Evolutionary conservation across 2,888 invertebrate genomes (phyloP).

Genomic region (Steinernema carpocapsae): DNA sequence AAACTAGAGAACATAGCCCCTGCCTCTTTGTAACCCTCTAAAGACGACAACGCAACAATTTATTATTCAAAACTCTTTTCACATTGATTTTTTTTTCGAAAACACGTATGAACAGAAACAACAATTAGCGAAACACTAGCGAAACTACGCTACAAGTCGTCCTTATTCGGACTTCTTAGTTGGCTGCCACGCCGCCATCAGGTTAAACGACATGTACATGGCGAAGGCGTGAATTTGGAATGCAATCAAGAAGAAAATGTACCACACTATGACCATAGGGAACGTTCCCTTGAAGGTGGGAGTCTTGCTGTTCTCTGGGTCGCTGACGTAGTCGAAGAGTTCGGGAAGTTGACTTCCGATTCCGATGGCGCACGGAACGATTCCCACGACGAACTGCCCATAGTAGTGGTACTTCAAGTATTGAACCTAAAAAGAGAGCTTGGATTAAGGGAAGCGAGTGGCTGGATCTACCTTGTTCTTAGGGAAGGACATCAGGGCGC

Average conservation of each 20-base stretch:
- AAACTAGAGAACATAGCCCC: no score
- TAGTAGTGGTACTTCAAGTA: constrained; percentile 62
- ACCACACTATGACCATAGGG: constrained; percentile 68
- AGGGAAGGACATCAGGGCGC: constrained; percentile 58
- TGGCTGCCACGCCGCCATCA: constrained; percentile 57
- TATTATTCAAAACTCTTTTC: no score
- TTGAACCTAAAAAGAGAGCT: constrained; percentile 47
- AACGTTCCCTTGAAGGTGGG: constrained; percentile 65
- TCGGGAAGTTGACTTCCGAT: constrained; percentile 64
- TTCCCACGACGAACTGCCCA: constrained; percentile 60
- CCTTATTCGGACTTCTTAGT: constrained; percentile 7
- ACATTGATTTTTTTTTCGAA: no score
- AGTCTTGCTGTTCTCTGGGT: constrained; percentile 58
- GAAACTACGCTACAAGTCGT: not conserved
- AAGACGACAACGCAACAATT: no score
- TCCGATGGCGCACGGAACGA: constrained; percentile 60
- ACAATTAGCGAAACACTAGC: constrained; percentile 24
- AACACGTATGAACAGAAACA: constrained; percentile 32
- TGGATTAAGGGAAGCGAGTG: not conserved
- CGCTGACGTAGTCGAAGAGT: constrained; percentile 58
- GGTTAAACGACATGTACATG: constrained; percentile 63
- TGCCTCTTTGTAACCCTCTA: no score
- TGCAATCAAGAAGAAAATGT: constrained; percentile 67
- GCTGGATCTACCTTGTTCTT: constrained; percentile 55
- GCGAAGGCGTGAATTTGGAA: constrained; percentile 65